These are phyloP conservation scores for Holothuria glaberrima DNA, from an alignment of 35 echinoderm and acorn worm genomes.

Conservation along the genomic window DNA sequence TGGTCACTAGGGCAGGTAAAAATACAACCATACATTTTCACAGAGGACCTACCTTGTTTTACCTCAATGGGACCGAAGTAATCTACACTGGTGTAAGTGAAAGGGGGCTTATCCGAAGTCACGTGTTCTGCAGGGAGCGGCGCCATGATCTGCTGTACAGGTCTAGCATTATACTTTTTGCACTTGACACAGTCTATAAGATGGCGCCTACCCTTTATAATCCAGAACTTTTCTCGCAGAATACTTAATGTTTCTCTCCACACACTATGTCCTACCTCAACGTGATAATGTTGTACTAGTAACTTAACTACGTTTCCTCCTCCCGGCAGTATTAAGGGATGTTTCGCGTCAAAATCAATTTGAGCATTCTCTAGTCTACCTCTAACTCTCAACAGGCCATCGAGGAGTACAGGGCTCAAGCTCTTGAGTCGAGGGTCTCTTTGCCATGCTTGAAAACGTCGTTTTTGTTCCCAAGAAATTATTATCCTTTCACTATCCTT, in stretches of 20 bases:
- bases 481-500: slow-evolving; percentile 27
- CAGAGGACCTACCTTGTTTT: background rate
- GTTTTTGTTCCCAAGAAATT: slow-evolving; percentile 42
- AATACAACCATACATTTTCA: slow-evolving; percentile 56
- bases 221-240: slow-evolving; percentile 40
- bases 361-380: slow-evolving; percentile 49
- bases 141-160: slow-evolving; percentile 17
- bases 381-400: slow-evolving; percentile 37
- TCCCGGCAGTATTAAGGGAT: slow-evolving; percentile 61
- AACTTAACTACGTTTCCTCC: slow-evolving; percentile 2
- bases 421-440: slow-evolving; percentile 5
- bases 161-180: slow-evolving; percentile 15
- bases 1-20: slow-evolving; percentile 36
- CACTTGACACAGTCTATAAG: slow-evolving; percentile 13
- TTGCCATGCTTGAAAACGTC: slow-evolving; percentile 18
- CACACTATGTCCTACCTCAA: slow-evolving; percentile 39
- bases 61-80: slow-evolving; percentile 51
- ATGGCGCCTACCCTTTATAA: slow-evolving; percentile 46
- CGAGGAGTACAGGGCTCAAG: slow-evolving; percentile 41
- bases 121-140: slow-evolving; percentile 14
- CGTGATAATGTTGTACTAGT: slow-evolving; percentile 19
- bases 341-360: slow-evolving; percentile 57
- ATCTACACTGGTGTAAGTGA: slow-evolving; percentile 7
- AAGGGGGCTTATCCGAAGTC: slow-evolving; percentile 21
- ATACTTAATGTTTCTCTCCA: slow-evolving; percentile 31